These are phyloP conservation scores for Mercenaria mercenaria DNA, from an alignment of 1,140 invertebrate genomes.

Conservation along the genomic window DNA sequence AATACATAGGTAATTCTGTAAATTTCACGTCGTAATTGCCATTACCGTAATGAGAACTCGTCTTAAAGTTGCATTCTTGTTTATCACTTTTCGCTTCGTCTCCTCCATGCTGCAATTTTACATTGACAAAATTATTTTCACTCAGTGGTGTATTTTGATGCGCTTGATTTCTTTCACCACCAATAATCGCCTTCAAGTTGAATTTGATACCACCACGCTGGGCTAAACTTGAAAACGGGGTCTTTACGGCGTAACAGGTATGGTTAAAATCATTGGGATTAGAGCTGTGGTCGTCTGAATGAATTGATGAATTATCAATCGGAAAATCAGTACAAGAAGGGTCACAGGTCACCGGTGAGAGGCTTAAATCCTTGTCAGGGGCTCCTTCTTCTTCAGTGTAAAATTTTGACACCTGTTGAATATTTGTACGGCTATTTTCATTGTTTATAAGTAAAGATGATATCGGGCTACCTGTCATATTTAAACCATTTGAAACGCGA, in stretches of 20 bases:
- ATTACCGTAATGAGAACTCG: background rate
- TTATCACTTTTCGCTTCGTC: slow-evolving; percentile 28
- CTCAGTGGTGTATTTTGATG: background rate
- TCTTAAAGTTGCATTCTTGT: slow-evolving; percentile 22
- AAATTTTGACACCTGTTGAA: no score
- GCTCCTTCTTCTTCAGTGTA: background rate
- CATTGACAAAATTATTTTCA: slow-evolving; percentile 38
- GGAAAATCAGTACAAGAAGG: background rate
- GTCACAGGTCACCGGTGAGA: background rate
- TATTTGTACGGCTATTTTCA: background rate
- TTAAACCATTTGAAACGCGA: background rate
- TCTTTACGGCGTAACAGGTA: slow-evolving; percentile 49
- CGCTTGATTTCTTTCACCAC: slow-evolving; percentile 32
- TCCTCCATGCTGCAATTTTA: background rate
- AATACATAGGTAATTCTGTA: slow-evolving; percentile 16
- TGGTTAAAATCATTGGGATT: slow-evolving; percentile 1
- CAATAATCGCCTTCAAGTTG: slow-evolving; percentile 23
- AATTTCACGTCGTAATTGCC: background rate
- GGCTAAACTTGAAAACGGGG: background rate
- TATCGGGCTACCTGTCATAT: background rate
- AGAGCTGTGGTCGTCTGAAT: background rate
- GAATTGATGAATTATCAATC: background rate
- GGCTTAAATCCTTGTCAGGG: background rate
- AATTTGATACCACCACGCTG: slow-evolving; percentile 8
- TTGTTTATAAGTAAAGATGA: background rate